Evolutionary conservation across 2,888 invertebrate species (phyloP), one percentile per base, ranked within the genome.

Genomic region (Masnerella sp.): DNA sequence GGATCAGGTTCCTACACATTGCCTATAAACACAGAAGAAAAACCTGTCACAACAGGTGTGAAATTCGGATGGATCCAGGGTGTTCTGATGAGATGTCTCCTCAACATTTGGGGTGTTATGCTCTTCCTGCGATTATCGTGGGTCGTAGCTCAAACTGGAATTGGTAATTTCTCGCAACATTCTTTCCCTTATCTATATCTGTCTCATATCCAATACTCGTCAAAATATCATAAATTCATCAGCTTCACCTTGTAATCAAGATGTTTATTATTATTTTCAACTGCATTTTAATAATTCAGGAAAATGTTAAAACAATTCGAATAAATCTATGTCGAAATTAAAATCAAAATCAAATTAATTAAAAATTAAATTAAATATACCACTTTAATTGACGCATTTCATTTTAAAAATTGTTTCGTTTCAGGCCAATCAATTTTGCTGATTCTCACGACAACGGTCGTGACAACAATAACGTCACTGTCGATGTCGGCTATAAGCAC

Each of bases 51-150:
- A 20, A 89, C 90, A 42, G 90, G 91, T 77, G 78, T 96, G 9
- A 96, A 96, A 88, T 89, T 96, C 84, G 96, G 96, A 88, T 96
- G 96, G 96, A 95, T 96, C 82, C 90, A 94, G 87, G 96, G 96
- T 14, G 96, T 96, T n/a, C 89, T 96, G 73, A 95, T 96, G 89
- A 95, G 95, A 87, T 99, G 98, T 86, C 92, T 99, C 38, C 93
- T 99, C 82, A 99, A 99, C 89, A 99, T 99, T 84, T 99, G 97
- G 95, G 99, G 99, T 59, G 99, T 99, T 79, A 99, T 99, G 98
- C 91, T 99, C 75, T 99, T 99, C 89, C 91, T 99, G 79, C 93
- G 98, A 59, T 90, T 99, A 83, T 96, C 98, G 34, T 99, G 99
- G 99, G 96, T 99, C 72, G 96, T 98, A 40, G 96, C 95, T 22